Conservation (phyloP, 2,113 vertebrate genomes). For the Vimba vimba region DNA sequence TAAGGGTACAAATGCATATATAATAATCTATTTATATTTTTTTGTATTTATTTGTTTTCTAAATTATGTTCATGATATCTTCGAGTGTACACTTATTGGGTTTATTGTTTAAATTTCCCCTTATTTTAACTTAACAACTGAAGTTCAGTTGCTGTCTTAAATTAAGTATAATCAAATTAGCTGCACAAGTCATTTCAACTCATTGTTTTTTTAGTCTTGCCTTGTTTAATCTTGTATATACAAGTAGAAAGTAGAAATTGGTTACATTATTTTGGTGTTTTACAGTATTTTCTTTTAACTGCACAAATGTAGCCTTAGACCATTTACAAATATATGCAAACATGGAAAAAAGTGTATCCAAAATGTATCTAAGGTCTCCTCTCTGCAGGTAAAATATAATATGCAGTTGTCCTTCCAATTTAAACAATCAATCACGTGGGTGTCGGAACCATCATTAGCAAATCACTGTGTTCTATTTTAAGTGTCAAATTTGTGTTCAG, state of each 20-base stretch:
- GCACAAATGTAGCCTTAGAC: neutral
- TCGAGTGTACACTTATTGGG: neutral
- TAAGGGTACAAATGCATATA: neutral
- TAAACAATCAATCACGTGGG: neutral
- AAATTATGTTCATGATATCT: neutral
- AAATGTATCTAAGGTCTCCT: neutral
- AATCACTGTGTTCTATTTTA: neutral
- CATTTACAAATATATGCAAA: neutral
- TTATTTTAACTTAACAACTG: no score
- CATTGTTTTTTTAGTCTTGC: no score
- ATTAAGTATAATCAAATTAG: no score
- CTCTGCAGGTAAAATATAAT: conserved; percentile 6
- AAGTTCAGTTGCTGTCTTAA: no score
- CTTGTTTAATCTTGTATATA: no score
- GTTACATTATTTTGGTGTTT: no score
- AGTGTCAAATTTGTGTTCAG: neutral
- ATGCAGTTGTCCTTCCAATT: neutral
- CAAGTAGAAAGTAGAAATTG: no score
- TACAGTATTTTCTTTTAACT: neutral
- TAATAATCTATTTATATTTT: no score
- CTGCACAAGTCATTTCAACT: no score
- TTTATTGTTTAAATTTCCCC: neutral
- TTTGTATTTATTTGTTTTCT: no score
- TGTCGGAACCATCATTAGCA: neutral
- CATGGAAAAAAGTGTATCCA: neutral